Conservation (phyloP, 2,113 vertebrate species). For the Calyptomena viridis region DNA sequence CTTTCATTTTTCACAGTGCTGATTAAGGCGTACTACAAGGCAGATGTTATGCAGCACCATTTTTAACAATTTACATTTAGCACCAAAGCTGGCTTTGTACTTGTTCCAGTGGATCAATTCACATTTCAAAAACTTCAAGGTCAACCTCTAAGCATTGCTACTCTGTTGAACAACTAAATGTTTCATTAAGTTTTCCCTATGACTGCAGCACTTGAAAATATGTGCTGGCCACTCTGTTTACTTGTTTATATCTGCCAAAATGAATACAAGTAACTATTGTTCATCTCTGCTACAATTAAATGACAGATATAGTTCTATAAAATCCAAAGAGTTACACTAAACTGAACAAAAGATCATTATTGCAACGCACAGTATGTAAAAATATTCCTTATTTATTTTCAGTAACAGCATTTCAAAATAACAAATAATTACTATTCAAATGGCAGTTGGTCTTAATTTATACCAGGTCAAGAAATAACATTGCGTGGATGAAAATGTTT, state of each 20-base stretch:
- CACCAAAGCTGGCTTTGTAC: constrained; percentile 76
- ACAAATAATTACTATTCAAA: constrained; percentile 19
- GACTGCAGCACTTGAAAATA: constrained; percentile 37
- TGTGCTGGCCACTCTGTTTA: background rate
- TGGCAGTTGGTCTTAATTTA: background rate
- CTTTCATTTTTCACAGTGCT: constrained; percentile 85
- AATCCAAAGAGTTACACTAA: background rate
- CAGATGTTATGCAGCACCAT: constrained; percentile 80
- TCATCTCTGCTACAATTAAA: background rate
- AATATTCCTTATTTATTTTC: constrained; percentile 26
- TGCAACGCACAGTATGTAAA: background rate
- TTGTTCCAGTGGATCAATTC: constrained; percentile 74
- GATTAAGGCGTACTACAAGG: constrained; percentile 78
- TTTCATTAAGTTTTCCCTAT: constrained; percentile 63
- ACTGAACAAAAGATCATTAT: background rate
- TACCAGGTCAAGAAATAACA: background rate
- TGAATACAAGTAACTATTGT: constrained; percentile 12
- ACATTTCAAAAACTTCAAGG: constrained; percentile 74
- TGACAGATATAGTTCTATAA: background rate
- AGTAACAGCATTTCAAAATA: constrained; percentile 20
- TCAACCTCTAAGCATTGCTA: constrained; percentile 59
- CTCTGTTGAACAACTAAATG: constrained; percentile 62
- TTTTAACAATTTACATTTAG: constrained; percentile 77
- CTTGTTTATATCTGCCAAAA: constrained; percentile 21
- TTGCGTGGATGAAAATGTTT: constrained; percentile 23